Conservation (phyloP, 2,797 vertebrate genomes). For the Yasuhikotakia modesta region DNA sequence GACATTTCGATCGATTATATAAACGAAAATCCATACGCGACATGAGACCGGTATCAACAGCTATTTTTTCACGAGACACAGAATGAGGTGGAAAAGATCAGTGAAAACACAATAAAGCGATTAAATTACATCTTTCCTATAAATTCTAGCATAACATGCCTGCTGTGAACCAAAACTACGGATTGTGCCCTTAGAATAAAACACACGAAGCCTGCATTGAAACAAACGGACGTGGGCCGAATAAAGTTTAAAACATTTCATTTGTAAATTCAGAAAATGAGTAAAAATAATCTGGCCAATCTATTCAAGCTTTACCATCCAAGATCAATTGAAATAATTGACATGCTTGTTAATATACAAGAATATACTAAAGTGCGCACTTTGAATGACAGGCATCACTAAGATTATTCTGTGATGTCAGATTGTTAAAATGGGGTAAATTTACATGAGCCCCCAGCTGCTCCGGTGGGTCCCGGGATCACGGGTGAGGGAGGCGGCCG, state of each 20-base stretch:
- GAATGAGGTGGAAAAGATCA: slow-evolving; percentile 33
- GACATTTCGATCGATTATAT: slow-evolving; percentile 99
- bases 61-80: slow-evolving; percentile 71
- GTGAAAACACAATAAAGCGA: slow-evolving; percentile 59
- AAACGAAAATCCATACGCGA: slow-evolving; percentile 99
- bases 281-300: too few species aligned
- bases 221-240: neutral
- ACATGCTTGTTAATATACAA: neutral
- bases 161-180: slow-evolving; percentile 5
- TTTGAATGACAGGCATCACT: slow-evolving; percentile 28
- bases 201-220: neutral
- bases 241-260: slow-evolving; percentile 10
- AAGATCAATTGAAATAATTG: too few species aligned
- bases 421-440: slow-evolving; percentile 71
- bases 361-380: neutral
- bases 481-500: slow-evolving; percentile 76
- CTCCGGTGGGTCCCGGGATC: slow-evolving; percentile 65
- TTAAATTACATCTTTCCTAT: slow-evolving; percentile 69
- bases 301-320: too few species aligned
- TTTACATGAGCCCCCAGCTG: slow-evolving; percentile 80
- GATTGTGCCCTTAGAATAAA: slow-evolving; percentile 62
- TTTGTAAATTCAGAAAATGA: neutral
- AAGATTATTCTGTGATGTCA: slow-evolving; percentile 43
- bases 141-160: too few species aligned
- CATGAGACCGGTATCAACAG: slow-evolving; percentile 94